A percentile compares a stretch with the other conserved stretches of the same genome.
These are phyloP conservation scores for Diarsia dahlii DNA, from an alignment of 2,888 invertebrate species.

Conservation along the genomic window DNA sequence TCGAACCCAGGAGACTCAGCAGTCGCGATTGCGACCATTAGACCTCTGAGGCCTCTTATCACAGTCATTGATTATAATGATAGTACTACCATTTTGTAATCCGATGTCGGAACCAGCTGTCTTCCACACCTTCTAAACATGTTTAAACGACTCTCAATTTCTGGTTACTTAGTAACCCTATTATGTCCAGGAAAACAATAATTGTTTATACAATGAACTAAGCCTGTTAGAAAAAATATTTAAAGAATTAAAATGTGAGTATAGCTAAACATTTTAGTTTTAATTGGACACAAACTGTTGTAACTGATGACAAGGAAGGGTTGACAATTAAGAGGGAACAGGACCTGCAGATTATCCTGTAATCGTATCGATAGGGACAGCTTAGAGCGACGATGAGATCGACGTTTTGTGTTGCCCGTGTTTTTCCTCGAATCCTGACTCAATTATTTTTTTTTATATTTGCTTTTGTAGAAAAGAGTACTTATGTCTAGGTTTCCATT, in stretches of 20 bases:
- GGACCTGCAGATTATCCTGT: too few relatives aligned
- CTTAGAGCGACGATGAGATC: too few relatives aligned
- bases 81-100: slow-evolving; percentile 9
- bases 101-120: background rate
- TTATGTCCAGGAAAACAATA: background rate
- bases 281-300: slow-evolving; percentile 19
- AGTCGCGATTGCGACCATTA: too few relatives aligned
- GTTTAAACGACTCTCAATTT: slow-evolving; percentile 12
- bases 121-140: slow-evolving; percentile 13
- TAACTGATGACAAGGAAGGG: slow-evolving; percentile 4
- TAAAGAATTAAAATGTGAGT: background rate
- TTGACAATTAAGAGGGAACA: background rate
- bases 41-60: background rate
- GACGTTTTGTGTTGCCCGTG: too few relatives aligned
- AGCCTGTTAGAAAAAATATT: background rate
- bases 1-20: too few relatives aligned
- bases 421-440: too few relatives aligned
- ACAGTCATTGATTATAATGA: background rate
- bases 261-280: background rate
- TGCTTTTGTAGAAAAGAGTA: too few relatives aligned
- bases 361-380: too few relatives aligned
- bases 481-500: too few relatives aligned
- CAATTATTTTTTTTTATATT: too few relatives aligned
- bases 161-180: slow-evolving; percentile 19
- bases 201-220: slow-evolving; percentile 5